These are phyloP conservation scores for Astreopora myriophthalma DNA, from an alignment of 64 coral and sea anemone genomes.

Conservation along the genomic window DNA sequence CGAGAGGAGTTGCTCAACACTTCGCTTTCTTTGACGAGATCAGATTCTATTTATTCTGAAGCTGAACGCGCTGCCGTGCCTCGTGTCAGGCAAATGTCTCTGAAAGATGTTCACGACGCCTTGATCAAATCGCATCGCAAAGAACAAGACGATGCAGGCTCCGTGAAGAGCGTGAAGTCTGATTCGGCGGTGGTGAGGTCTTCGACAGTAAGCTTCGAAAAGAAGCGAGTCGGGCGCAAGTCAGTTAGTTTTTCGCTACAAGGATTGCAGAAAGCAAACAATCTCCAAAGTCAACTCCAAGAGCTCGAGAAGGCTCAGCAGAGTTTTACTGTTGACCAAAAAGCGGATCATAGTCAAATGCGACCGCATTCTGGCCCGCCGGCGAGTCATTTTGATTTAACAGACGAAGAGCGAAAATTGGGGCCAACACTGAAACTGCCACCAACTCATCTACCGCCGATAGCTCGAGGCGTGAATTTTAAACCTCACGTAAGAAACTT, in stretches of 20 bases:
- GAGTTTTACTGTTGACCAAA: neutral
- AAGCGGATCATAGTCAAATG: neutral
- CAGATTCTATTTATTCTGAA: neutral
- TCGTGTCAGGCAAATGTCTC: neutral
- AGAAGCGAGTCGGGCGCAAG: conserved; percentile 21
- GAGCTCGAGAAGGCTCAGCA: conserved; percentile 12
- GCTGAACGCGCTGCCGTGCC: neutral
- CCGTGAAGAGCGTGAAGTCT: conserved; percentile 7
- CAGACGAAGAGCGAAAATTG: conserved; percentile 11
- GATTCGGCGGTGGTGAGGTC: neutral
- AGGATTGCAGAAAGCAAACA: conserved; percentile 30
- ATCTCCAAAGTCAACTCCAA: conserved; percentile 3
- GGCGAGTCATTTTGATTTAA: conserved; percentile 24
- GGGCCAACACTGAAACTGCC: conserved; percentile 16
- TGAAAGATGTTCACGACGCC: conserved; percentile 35
- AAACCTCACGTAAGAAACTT: neutral
- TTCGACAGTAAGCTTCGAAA: conserved; percentile 13
- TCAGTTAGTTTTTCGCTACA: conserved; percentile 15
- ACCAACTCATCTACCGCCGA: conserved; percentile 9
- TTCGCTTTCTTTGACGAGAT: neutral
- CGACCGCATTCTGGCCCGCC: neutral
- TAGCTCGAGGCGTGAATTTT: neutral
- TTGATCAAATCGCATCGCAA: neutral
- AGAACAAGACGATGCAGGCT: neutral
- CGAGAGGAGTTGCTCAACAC: conserved; percentile 6